Percentiles rank a stretch among this genome's conserved stretches.
These are phyloP conservation scores for Calameuta filiformis DNA, from an alignment of 2,888 invertebrate species.

Conservation along the genomic window DNA sequence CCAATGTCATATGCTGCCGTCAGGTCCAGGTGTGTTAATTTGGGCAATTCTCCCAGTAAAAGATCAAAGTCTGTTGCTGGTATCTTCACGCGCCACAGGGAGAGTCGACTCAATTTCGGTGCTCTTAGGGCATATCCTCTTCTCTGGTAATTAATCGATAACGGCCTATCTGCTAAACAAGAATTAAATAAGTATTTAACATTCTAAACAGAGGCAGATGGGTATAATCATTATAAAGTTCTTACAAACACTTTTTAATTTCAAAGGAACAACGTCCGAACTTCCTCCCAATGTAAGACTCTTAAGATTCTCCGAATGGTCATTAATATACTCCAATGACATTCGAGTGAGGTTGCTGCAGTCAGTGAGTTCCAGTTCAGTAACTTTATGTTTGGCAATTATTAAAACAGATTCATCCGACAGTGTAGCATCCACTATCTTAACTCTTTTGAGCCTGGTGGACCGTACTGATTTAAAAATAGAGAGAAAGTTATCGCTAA, in stretches of 20 bases:
- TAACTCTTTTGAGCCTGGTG: slow-evolving; percentile 77
- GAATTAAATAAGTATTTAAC: slow-evolving; percentile 16
- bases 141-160: slow-evolving; percentile 55
- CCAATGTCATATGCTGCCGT: slow-evolving; percentile 74
- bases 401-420: slow-evolving; percentile 78
- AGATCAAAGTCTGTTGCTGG: slow-evolving; percentile 68
- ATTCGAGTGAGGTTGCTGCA: slow-evolving; percentile 76
- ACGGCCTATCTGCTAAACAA: slow-evolving; percentile 32
- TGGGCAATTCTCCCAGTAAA: slow-evolving; percentile 71
- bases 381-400: slow-evolving; percentile 79
- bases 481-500: slow-evolving; percentile 77
- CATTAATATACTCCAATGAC: slow-evolving; percentile 76
- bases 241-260: slow-evolving; percentile 26
- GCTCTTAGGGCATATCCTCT: slow-evolving; percentile 70
- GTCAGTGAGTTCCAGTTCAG: slow-evolving; percentile 80
- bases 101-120: slow-evolving; percentile 72
- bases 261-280: slow-evolving; percentile 70
- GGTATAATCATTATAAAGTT: not conserved
- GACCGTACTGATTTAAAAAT: slow-evolving; percentile 76
- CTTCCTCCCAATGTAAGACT: slow-evolving; percentile 79
- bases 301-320: slow-evolving; percentile 75
- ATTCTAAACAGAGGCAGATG: not conserved
- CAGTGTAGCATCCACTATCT: slow-evolving; percentile 77
- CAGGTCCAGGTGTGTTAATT: slow-evolving; percentile 78
- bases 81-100: slow-evolving; percentile 70